phyloP scores from a whole-genome alignment of 2,888 invertebrate species.

The Chrysopilus asiliformis region DNA sequence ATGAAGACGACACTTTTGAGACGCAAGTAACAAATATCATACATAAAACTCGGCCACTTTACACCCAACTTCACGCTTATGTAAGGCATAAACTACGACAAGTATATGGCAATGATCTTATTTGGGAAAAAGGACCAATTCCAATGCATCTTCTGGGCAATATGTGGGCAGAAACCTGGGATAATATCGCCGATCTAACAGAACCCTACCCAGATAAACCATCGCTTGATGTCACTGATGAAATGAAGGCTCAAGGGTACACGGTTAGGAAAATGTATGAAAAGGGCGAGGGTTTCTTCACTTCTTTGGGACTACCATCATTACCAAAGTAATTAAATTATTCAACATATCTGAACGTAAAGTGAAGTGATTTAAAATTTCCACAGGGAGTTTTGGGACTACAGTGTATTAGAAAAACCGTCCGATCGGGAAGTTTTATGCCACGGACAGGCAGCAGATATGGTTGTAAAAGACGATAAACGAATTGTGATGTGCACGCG shows the following conservation, averaged over 20 bases:
- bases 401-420: constrained; percentile 72
- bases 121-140: constrained; percentile 56
- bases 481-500: constrained; percentile 79
- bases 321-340: not conserved
- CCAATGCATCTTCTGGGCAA: constrained; percentile 62
- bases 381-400: constrained; percentile 66
- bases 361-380: constrained; percentile 57
- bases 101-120: too few species aligned
- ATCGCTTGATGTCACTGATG: constrained; percentile 39
- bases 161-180: constrained; percentile 43
- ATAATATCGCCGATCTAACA: constrained; percentile 38
- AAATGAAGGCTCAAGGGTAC: constrained; percentile 31
- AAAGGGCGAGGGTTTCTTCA: not conserved
- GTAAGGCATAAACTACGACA: constrained; percentile 54
- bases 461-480: constrained; percentile 77
- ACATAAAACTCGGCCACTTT: too few species aligned
- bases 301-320: not conserved
- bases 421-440: constrained; percentile 64
- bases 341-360: constrained; percentile 55
- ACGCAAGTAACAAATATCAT: too few species aligned
- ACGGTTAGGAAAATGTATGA: not conserved
- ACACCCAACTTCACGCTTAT: constrained; percentile 70
- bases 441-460: constrained; percentile 89
- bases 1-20: constrained; percentile 56
- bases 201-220: constrained; percentile 59